Conservation (phyloP, 2,888 invertebrate genomes). For the Gasteruption jaculator region DNA sequence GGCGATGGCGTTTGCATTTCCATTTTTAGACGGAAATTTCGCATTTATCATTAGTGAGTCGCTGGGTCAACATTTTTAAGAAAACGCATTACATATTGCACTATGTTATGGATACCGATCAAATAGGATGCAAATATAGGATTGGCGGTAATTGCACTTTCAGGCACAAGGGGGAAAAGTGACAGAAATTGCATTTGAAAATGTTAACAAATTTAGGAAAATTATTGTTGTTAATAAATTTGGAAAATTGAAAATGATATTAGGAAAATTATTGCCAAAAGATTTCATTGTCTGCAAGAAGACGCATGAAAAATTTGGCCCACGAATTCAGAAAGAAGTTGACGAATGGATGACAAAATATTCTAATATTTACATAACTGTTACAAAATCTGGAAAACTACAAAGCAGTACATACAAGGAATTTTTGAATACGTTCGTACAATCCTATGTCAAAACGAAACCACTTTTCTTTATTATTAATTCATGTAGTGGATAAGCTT, state of each 20-base stretch:
- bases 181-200: slow-evolving; percentile 10
- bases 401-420: too few relatives aligned
- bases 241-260: slow-evolving; percentile 12
- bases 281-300: slow-evolving; percentile 17
- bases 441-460: too few relatives aligned
- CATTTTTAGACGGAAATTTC: too few relatives aligned
- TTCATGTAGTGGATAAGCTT: too few relatives aligned
- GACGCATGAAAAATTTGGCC: slow-evolving; percentile 16
- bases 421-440: too few relatives aligned
- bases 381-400: slow-evolving; percentile 23
- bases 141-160: slow-evolving; percentile 15
- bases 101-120: slow-evolving; percentile 14
- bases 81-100: too few relatives aligned
- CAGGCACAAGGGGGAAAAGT: slow-evolving; percentile 11
- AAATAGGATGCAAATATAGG: slow-evolving; percentile 17
- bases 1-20: too few relatives aligned
- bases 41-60: too few relatives aligned
- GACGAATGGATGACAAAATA: slow-evolving; percentile 15
- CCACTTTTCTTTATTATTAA: too few relatives aligned
- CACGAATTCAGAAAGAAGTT: slow-evolving; percentile 19
- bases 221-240: slow-evolving; percentile 18
- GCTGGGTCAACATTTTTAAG: too few relatives aligned
- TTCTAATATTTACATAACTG: slow-evolving; percentile 14
- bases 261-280: slow-evolving; percentile 4
- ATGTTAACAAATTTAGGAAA: slow-evolving; percentile 16